Percentiles rank a stretch among this genome's conserved stretches.
phyloP scores from a whole-genome alignment of 2,797 vertebrate species.

The Argentina silus region DNA sequence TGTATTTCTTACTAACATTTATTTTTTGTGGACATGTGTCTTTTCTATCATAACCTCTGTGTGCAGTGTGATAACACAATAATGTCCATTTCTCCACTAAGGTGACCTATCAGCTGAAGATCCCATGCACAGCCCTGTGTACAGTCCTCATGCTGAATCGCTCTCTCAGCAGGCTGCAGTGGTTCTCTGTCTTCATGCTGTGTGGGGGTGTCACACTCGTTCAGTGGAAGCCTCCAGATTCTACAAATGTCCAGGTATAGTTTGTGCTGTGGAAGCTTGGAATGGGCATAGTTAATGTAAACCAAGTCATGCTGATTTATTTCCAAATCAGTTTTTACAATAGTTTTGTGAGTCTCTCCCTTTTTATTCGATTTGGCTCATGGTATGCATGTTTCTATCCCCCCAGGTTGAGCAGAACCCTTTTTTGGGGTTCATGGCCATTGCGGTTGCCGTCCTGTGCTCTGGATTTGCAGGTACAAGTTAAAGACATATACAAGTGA shows the following conservation, averaged over 20 bases:
- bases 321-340: too few relatives aligned
- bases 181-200: slow-evolving; percentile 94
- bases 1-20: background rate
- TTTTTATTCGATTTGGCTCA: too few relatives aligned
- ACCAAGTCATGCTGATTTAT: background rate
- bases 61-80: too few relatives aligned
- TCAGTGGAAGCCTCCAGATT: slow-evolving; percentile 90
- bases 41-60: too few relatives aligned
- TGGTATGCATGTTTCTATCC: background rate
- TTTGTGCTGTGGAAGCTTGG: background rate
- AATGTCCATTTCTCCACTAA: slow-evolving; percentile 48
- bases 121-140: slow-evolving; percentile 95
- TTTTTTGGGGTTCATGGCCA: slow-evolving; percentile 85
- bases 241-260: slow-evolving; percentile 89
- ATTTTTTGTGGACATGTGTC: too few relatives aligned
- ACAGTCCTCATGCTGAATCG: slow-evolving; percentile 94
- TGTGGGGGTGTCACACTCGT: slow-evolving; percentile 92
- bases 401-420: slow-evolving; percentile 92
- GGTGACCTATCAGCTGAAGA: slow-evolving; percentile 98
- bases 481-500: background rate
- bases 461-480: slow-evolving; percentile 96
- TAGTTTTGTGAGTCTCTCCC: too few relatives aligned
- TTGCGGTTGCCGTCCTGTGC: slow-evolving; percentile 92
- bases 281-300: background rate
- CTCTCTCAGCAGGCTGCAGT: slow-evolving; percentile 90